A percentile compares a stretch with the other conserved stretches of the same genome.
These are phyloP conservation scores for Strix aluco DNA, from an alignment of 2,113 vertebrate species.

Conservation along the genomic window DNA sequence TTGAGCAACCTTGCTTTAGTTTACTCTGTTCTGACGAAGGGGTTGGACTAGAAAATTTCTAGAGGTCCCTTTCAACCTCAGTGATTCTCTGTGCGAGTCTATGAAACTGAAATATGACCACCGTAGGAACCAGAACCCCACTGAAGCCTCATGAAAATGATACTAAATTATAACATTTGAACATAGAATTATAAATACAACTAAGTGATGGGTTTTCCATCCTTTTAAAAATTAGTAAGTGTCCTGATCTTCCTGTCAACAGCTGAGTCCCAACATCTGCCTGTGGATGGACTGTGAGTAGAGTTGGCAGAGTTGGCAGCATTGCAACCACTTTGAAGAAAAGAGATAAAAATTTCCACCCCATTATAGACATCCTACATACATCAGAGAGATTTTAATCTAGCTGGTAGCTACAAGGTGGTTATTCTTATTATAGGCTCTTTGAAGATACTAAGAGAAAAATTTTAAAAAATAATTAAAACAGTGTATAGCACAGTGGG, in stretches of 20 bases:
- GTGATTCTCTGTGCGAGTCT: neutral
- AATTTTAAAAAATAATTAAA: neutral
- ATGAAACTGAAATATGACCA: neutral
- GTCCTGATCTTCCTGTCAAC: neutral
- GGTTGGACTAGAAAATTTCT: neutral
- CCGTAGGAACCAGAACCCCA: neutral
- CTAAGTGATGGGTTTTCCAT: neutral
- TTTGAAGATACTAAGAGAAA: neutral
- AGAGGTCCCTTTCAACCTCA: neutral
- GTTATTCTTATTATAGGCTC: neutral
- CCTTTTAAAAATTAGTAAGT: neutral
- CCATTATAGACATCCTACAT: neutral
- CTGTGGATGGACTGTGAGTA: neutral
- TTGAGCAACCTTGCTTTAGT: neutral
- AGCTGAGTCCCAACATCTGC: neutral
- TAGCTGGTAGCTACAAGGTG: neutral
- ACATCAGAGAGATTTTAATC: neutral
- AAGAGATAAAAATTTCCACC: neutral
- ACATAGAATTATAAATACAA: neutral
- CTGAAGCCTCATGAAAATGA: neutral
- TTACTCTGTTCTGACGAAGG: neutral
- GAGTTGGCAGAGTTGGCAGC: neutral
- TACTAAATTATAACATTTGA: neutral
- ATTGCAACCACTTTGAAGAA: neutral
- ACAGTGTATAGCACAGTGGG: neutral